These are phyloP conservation scores for Colius striatus DNA, from an alignment of 2,113 vertebrate genomes.

Conservation along the genomic window DNA sequence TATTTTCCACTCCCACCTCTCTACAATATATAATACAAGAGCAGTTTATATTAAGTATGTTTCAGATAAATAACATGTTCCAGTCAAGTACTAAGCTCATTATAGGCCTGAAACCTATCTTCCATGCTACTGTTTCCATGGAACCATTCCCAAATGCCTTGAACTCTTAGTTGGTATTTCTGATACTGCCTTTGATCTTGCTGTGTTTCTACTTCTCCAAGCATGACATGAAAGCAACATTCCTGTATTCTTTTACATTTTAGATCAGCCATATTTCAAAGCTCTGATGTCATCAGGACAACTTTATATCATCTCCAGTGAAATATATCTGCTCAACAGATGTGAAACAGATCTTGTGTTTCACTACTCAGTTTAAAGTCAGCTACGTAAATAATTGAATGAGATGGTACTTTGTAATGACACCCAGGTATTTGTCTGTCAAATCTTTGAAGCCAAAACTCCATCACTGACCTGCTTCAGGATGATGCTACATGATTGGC, in stretches of 20 bases:
- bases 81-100: not conserved
- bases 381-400: not conserved
- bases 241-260: constrained; percentile 19
- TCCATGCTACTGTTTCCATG: constrained; percentile 9
- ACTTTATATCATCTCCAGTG: constrained; percentile 22
- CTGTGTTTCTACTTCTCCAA: not conserved
- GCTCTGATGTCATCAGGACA: constrained; percentile 42
- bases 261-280: constrained; percentile 47
- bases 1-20: not conserved
- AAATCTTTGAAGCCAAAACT: not conserved
- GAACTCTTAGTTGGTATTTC: constrained; percentile 13
- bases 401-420: not conserved
- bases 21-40: not conserved
- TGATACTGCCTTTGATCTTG: constrained; percentile 1
- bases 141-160: constrained; percentile 11
- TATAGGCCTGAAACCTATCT: not conserved
- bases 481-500: not conserved
- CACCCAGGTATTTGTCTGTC: not conserved
- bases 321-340: constrained; percentile 48
- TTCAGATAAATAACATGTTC: not conserved
- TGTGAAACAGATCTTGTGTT: constrained; percentile 35
- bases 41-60: not conserved
- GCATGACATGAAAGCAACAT: constrained; percentile 31
- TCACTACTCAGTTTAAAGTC: not conserved
- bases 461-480: not conserved